Evolutionary conservation across 2,888 invertebrate genomes (phyloP).

Genomic region (Alviniconcha strummeri): DNA sequence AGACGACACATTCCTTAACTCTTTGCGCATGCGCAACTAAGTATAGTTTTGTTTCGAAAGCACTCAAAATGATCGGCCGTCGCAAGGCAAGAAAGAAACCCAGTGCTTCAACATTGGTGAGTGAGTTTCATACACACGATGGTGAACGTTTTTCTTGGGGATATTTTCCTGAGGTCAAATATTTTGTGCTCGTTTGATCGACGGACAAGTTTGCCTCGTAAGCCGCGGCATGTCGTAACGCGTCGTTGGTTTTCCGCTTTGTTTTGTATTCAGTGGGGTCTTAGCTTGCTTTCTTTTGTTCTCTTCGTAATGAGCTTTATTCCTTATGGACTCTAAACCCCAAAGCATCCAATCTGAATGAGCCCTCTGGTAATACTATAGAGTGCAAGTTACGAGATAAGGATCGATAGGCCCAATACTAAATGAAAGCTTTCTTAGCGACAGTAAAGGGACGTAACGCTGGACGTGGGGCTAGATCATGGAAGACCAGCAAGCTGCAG

Average conservation of each 20-base stretch:
- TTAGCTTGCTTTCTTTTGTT: too few species aligned
- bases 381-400: neutral
- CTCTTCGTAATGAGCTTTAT: too few species aligned
- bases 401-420: neutral
- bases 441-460: conserved; percentile 23
- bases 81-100: neutral
- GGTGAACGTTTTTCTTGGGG: neutral
- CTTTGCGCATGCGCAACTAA: too few species aligned
- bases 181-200: too few species aligned
- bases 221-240: too few species aligned
- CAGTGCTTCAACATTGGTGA: conserved; percentile 1
- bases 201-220: too few species aligned
- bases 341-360: neutral
- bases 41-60: too few species aligned
- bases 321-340: too few species aligned
- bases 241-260: too few species aligned
- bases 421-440: conserved; percentile 31
- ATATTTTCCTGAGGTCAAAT: neutral
- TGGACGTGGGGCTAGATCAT: neutral
- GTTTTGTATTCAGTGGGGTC: too few species aligned
- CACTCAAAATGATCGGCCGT: neutral
- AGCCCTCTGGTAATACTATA: neutral
- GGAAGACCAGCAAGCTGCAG: neutral
- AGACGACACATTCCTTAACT: too few species aligned
- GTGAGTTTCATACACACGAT: neutral